A percentile compares a stretch with the other conserved stretches of the same genome.
phyloP scores from a whole-genome alignment of 2,113 vertebrate species.

The Grus americana region DNA sequence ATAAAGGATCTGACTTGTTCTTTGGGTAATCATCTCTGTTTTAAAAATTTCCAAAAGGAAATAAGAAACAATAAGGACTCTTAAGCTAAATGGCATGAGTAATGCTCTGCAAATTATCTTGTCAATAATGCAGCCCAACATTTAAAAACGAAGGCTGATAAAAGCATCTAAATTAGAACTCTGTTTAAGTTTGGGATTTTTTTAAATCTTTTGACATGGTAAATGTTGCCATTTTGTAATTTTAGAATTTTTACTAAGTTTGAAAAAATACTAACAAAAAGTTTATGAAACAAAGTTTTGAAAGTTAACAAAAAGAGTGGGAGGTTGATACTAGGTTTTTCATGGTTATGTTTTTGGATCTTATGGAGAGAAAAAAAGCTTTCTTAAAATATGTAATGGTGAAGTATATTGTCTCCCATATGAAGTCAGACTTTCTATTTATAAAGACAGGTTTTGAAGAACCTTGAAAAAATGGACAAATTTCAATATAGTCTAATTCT shows the following conservation, averaged over 20 bases:
- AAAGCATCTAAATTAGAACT: conserved; percentile 10
- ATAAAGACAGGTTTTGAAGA: not conserved
- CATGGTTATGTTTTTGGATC: not conserved
- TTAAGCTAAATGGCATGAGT: conserved; percentile 10
- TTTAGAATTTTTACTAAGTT: not conserved
- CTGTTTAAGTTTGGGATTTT: not conserved
- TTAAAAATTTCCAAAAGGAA: conserved; percentile 41
- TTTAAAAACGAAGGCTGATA: not conserved
- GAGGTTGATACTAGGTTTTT: not conserved
- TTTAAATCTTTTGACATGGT: not conserved
- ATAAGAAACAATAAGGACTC: conserved; percentile 4
- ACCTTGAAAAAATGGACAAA: not conserved
- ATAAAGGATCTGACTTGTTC: conserved; percentile 14
- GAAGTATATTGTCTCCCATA: not conserved
- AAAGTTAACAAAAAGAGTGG: not conserved
- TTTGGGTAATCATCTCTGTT: not conserved
- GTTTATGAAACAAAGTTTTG: not conserved
- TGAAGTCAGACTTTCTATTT: not conserved
- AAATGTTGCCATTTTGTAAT: not conserved
- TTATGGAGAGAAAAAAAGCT: not conserved
- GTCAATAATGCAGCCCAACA: conserved; percentile 9
- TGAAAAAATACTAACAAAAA: not conserved
- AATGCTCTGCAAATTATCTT: conserved; percentile 48
- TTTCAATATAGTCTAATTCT: not conserved
- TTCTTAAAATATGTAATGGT: not conserved